Base-by-base conservation (phyloP, 53 echinoderm and acorn worm genomes). In the Patiria pectinifera region DNA sequence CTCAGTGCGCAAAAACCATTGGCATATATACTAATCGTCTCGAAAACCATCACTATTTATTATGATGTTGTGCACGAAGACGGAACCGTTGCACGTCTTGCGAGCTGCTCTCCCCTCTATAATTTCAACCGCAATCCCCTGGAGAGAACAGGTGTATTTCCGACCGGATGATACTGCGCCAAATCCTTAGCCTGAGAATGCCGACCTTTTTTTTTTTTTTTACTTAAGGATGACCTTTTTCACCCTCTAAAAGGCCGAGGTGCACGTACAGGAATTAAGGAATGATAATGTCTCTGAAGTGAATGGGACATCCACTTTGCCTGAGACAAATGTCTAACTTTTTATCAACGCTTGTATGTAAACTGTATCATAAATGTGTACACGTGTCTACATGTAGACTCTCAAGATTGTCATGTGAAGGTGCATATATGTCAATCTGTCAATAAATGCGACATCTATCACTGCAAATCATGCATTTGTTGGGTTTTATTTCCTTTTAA, bases 51-150 rank as follows among this genome's bases (percentile, higher is more conserved):
- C 4, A 74, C 4, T 74, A 74, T 24, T 18, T 15, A 49, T 23
- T 25, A 45, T 47, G 53, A 23, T 71, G 86, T 45, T n/a, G 53
- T 21, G 74, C 48, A 13, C 49, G n/a, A 47, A 71, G 46, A 48
- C 86, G 53, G 86, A 72, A 71, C 24, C 49, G 2, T 85, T 45
- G 9, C 24, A 48, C 24, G 19, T 71, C 72, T 75, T 47, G 71
- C 62, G 23, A 11, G 71, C 86, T 72, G 86, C 75, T 58, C 19
- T 71, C 22, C 21, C 86, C 59, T n/a, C 48, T 47, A 75, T 75
- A 86, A 86, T 48, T 86, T 86, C 72, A 86, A 45, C 75, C 86
- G 22, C 86, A 86, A 86, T 86, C 75, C 86, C 86, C 86, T 11
- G 11, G 86, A 86, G 86, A 86, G 75, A 72, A 86, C 86, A 86